Conservation (phyloP, 1,140 invertebrate species). For the Bombus sibiricus region DNA sequence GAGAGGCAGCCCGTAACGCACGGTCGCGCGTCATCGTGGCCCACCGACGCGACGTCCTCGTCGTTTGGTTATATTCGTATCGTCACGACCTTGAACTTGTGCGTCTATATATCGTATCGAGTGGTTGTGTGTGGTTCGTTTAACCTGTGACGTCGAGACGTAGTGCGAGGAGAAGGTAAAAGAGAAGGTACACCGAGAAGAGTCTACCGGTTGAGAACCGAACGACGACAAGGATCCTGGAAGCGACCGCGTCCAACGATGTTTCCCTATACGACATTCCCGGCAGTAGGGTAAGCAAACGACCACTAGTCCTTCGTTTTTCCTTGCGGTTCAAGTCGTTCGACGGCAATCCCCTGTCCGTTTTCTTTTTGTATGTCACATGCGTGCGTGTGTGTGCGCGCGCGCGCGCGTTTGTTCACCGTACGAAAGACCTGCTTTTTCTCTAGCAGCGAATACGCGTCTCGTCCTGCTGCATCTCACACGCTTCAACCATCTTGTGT, state of each 20-base stretch:
- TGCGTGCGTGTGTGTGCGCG: no score
- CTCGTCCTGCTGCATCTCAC: constrained; percentile 26
- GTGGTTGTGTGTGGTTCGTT: constrained; percentile 52
- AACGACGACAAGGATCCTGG: constrained; percentile 31
- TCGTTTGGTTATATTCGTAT: constrained; percentile 10
- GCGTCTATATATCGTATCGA: not conserved
- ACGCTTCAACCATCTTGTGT: not conserved
- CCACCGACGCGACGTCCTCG: not conserved
- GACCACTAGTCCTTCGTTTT: not conserved
- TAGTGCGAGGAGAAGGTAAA: constrained; percentile 24
- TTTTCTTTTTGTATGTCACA: not conserved
- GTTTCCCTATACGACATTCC: constrained; percentile 81
- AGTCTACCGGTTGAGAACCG: not conserved
- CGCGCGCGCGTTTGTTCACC: no score
- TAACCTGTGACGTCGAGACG: constrained; percentile 37
- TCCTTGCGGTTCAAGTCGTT: constrained; percentile 26
- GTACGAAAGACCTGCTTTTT: constrained; percentile 29
- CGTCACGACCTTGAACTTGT: constrained; percentile 65
- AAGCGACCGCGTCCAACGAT: constrained; percentile 67
- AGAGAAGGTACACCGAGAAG: not conserved
- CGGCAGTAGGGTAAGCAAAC: constrained; percentile 80
- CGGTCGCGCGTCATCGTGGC: not conserved
- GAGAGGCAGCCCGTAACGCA: not conserved
- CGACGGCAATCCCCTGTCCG: not conserved
- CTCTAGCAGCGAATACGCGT: constrained; percentile 4